A percentile compares a stretch with the other conserved stretches of the same genome.
Evolutionary conservation across 2,113 vertebrate genomes (phyloP).

Genomic region (Macrotis lagotis): DNA sequence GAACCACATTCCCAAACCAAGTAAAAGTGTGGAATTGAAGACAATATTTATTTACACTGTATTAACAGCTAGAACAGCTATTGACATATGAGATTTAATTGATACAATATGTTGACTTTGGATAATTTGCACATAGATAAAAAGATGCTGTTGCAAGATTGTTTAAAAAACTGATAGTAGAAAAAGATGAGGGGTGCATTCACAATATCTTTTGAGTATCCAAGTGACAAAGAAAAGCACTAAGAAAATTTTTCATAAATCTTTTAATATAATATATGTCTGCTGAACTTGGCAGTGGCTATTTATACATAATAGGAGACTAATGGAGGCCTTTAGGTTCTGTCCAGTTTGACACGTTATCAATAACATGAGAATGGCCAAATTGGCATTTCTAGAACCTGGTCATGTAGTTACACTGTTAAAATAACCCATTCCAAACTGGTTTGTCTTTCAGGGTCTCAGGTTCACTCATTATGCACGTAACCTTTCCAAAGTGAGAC

Average conservation of each 20-base stretch:
- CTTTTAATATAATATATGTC: background rate
- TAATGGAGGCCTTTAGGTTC: background rate
- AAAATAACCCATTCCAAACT: background rate
- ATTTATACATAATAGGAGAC: background rate
- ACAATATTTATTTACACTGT: background rate
- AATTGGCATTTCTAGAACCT: background rate
- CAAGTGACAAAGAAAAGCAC: background rate
- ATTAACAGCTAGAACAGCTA: background rate
- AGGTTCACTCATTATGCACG: slow-evolving; percentile 26
- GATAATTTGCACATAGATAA: background rate
- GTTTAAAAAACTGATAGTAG: background rate
- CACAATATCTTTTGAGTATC: background rate
- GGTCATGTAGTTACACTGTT: background rate
- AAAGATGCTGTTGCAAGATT: background rate
- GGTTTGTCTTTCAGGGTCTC: background rate
- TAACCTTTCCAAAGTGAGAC: background rate
- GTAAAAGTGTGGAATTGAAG: background rate
- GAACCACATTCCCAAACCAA: slow-evolving; percentile 10
- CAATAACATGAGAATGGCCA: slow-evolving; percentile 8
- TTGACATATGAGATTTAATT: background rate
- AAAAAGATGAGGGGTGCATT: background rate
- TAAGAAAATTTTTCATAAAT: background rate
- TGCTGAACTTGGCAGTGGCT: background rate
- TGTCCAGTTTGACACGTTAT: background rate
- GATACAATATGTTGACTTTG: background rate